Evolutionary conservation across 2,797 vertebrate genomes (phyloP).

Genomic region (Loriculus beryllinus): DNA sequence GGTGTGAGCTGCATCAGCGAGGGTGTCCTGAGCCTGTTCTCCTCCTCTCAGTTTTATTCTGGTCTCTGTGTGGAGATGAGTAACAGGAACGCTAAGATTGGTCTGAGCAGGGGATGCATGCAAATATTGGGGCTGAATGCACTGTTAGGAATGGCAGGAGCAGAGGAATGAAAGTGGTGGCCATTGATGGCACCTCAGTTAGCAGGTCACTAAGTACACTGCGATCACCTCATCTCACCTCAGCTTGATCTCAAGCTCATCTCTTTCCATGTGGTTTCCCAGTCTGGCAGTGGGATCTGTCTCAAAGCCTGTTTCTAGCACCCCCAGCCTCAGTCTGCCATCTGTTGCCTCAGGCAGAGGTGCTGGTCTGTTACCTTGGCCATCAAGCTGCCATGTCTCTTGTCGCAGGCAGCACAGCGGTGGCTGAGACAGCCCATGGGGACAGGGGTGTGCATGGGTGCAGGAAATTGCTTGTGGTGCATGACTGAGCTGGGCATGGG

Average conservation of each 20-base stretch:
- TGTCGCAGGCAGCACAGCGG: neutral
- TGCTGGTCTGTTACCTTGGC: neutral
- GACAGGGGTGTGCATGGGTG: neutral
- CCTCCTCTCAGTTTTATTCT: constrained; percentile 48
- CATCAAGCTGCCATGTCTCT: neutral
- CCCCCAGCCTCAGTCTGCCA: neutral
- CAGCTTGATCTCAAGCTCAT: neutral
- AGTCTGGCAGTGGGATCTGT: neutral
- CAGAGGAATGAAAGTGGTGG: neutral
- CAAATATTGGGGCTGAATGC: neutral
- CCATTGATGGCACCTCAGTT: neutral
- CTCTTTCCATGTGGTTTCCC: neutral
- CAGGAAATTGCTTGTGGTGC: neutral
- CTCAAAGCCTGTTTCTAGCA: neutral
- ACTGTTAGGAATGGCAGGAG: neutral
- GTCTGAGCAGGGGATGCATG: neutral
- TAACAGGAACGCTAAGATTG: neutral
- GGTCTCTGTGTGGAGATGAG: neutral
- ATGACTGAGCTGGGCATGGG: neutral
- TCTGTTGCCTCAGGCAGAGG: neutral
- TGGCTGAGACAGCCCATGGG: no score
- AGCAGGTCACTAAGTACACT: neutral
- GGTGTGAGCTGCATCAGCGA: neutral
- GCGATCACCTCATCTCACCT: neutral
- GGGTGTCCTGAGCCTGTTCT: neutral